These are phyloP conservation scores for Caenorhabditis sp. DNA, from an alignment of 2,888 invertebrate genomes.

Conservation along the genomic window DNA sequence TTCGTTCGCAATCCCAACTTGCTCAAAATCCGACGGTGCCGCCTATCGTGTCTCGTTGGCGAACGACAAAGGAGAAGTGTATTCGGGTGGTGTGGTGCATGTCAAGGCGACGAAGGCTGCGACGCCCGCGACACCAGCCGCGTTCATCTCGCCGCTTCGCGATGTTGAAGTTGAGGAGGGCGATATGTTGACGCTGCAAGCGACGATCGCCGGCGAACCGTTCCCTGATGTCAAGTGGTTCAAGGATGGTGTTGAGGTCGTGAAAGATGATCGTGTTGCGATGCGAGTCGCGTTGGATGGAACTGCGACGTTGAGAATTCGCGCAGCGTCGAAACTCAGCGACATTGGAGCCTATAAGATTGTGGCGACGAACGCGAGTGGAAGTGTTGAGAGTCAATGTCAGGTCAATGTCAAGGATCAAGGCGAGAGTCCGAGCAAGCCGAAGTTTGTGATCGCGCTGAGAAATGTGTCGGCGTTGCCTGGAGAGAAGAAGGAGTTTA, in stretches of 20 bases:
- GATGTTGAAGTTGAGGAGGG: constrained; percentile 71
- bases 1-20: constrained; percentile 63
- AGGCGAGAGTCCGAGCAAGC: constrained; percentile 62
- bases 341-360: constrained; percentile 68
- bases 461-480: constrained; percentile 74
- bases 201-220: constrained; percentile 71
- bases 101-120: constrained; percentile 59
- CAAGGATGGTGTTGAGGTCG: constrained; percentile 60
- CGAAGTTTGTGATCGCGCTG: constrained; percentile 71
- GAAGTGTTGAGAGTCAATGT: constrained; percentile 50
- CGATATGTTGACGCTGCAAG: constrained; percentile 77
- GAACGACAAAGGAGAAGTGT: constrained; percentile 83
- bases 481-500: constrained; percentile 78
- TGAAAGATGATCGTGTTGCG: constrained; percentile 62
- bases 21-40: constrained; percentile 72
- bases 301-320: constrained; percentile 63
- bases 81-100: constrained; percentile 62
- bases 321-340: constrained; percentile 57
- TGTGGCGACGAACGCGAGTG: constrained; percentile 58
- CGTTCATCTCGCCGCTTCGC: constrained; percentile 62
- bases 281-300: constrained; percentile 66
- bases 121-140: constrained; percentile 49
- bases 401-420: constrained; percentile 57
- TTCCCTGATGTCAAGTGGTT: constrained; percentile 68
- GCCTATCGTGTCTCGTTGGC: constrained; percentile 82